phyloP scores from a whole-genome alignment of 2,888 invertebrate genomes.

The Laothoe populi region DNA sequence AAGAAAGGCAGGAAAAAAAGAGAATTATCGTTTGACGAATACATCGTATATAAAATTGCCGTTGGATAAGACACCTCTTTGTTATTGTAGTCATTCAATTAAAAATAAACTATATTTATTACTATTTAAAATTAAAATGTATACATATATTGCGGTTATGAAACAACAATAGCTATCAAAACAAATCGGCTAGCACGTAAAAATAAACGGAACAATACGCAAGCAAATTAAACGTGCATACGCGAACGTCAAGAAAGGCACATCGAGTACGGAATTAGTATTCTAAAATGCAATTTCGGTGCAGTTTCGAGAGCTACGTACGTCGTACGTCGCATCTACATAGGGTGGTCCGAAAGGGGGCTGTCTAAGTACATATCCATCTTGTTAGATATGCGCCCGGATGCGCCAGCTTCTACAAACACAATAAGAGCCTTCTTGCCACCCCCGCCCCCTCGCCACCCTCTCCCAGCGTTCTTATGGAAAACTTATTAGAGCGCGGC shows the following conservation, averaged over 20 bases:
- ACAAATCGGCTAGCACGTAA: neutral
- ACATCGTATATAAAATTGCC: too few species aligned
- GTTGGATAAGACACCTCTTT: too few species aligned
- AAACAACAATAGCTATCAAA: slow-evolving; percentile 1
- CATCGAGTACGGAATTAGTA: slow-evolving; percentile 75
- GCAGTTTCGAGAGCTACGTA: slow-evolving; percentile 62
- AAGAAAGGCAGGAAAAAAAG: too few species aligned
- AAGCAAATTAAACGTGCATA: slow-evolving; percentile 18
- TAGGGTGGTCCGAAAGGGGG: slow-evolving; percentile 72
- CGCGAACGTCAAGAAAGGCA: slow-evolving; percentile 30
- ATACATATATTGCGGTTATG: neutral
- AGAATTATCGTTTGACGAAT: too few species aligned
- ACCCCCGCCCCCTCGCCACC: slow-evolving; percentile 43
- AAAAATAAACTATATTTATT: neutral
- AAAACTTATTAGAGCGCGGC: slow-evolving; percentile 84
- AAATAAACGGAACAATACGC: slow-evolving; percentile 7
- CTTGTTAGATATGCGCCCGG: slow-evolving; percentile 84
- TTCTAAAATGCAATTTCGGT: slow-evolving; percentile 83
- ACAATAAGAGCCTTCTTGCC: slow-evolving; percentile 81
- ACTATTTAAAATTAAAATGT: neutral
- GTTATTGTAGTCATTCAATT: neutral
- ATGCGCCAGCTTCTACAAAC: slow-evolving; percentile 84
- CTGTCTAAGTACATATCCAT: slow-evolving; percentile 78
- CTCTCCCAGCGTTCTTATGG: slow-evolving; percentile 74
- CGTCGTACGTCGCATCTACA: slow-evolving; percentile 55